A percentile compares a stretch with the other conserved stretches of the same genome.
phyloP scores from a whole-genome alignment of 1,140 invertebrate genomes.

The Phenacoccus solenopsis region DNA sequence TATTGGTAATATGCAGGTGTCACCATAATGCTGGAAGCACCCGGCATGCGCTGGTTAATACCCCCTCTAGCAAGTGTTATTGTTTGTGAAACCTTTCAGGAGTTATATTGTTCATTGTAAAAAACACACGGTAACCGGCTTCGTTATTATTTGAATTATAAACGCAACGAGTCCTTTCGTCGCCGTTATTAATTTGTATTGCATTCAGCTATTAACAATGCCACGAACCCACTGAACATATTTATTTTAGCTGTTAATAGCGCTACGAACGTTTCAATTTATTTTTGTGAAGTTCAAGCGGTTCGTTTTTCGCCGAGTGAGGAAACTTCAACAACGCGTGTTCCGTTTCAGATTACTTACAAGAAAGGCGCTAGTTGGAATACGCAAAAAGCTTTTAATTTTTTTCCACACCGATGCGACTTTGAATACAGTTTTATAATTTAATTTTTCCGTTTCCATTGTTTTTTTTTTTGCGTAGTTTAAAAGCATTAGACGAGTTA shows the following conservation, averaged over 20 bases:
- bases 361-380: not conserved
- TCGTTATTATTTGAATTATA: too few relatives aligned
- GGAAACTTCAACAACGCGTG: not conserved
- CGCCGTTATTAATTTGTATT: too few relatives aligned
- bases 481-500: not conserved
- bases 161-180: too few relatives aligned
- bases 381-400: slow-evolving; percentile 3
- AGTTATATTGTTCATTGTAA: too few relatives aligned
- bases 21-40: too few relatives aligned
- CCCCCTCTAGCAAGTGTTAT: too few relatives aligned
- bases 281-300: not conserved
- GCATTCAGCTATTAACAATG: too few relatives aligned
- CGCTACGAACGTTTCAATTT: not conserved
- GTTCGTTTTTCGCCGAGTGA: not conserved
- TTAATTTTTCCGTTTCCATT: not conserved
- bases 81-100: too few relatives aligned
- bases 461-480: not conserved
- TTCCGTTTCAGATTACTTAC: not conserved
- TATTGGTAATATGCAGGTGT: too few relatives aligned
- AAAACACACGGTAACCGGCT: too few relatives aligned
- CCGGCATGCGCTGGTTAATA: too few relatives aligned
- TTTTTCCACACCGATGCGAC: not conserved
- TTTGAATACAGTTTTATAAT: not conserved
- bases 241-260: not conserved
- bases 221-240: not conserved